Base-by-base conservation (phyloP, 2,888 invertebrate genomes). In the Thyatira batis region DNA sequence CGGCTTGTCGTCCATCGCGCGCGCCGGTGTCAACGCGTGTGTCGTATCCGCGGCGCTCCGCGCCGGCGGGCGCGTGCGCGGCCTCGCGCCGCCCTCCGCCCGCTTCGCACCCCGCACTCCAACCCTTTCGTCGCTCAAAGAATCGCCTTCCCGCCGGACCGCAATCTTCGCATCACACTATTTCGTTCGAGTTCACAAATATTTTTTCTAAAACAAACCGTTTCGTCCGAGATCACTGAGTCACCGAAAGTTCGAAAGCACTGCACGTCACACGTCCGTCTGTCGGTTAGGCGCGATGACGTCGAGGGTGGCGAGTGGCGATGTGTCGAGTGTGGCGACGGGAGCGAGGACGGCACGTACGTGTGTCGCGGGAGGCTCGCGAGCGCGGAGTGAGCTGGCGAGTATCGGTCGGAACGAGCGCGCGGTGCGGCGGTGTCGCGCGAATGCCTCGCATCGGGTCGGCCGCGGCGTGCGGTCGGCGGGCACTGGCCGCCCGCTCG, bases 1-100 rank as follows among this genome's bases (percentile, higher is more conserved):
- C 70, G 86, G 75, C 77, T 91, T 91, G 82, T 89, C 89, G 88
- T 89, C 91, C 91, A 92, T 92, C 74, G 81, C 85, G 81, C 82
- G 76, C 79, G 85, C 82, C 80, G 83, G 75, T 76, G 67, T 68
- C 67, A 73, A 69, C 86, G 84, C 86, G 87, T 85, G 87, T 86
- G 82, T 69, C 67, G 71, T 61, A 56, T 67, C 75, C 67, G 75
- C 73, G 68, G 62, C 62, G 68, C 71, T 69, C 64, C 69, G 70
- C 69, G 69, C 74, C 54, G 62, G 75, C 77, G 81, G 82, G 87
- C 88, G 88, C 85, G 80, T 84, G 85, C 87, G 86, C 87, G 84
- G 70, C 75, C 67, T 80, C 72, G 85, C 83, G 80, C 85, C 87
- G 88, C 85, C 86, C 84, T 85, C 83, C 84, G 82, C 84, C 84